Evolutionary conservation across 2,888 invertebrate species (phyloP).

Genomic region (Agrochola lota): DNA sequence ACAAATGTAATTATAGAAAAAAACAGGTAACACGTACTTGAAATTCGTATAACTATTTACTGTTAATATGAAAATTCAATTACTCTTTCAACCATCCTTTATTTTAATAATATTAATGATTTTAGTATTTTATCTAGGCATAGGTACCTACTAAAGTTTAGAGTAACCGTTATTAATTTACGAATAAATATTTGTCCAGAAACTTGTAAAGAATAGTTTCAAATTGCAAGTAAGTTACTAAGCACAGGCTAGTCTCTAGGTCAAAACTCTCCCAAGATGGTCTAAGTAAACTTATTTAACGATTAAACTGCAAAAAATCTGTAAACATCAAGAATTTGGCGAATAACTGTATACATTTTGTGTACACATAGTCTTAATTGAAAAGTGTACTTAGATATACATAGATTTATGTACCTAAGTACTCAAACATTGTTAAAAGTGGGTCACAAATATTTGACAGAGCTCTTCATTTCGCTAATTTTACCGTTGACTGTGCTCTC

Average conservation of each 20-base stretch:
- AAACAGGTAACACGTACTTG: background rate
- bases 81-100: background rate
- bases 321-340: slow-evolving; percentile 23
- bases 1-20: background rate
- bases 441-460: slow-evolving; percentile 66
- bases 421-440: slow-evolving; percentile 60
- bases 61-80: background rate
- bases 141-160: background rate
- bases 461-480: slow-evolving; percentile 64
- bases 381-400: slow-evolving; percentile 54
- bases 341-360: slow-evolving; percentile 37
- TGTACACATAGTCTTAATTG: slow-evolving; percentile 59
- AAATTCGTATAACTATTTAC: background rate
- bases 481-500: slow-evolving; percentile 64
- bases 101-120: background rate
- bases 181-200: slow-evolving; percentile 19
- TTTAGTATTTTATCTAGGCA: background rate
- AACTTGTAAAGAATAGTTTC: slow-evolving; percentile 33
- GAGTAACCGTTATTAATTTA: slow-evolving; percentile 3
- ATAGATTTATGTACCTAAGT: slow-evolving; percentile 46
- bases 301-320: slow-evolving; percentile 29
- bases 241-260: slow-evolving; percentile 29
- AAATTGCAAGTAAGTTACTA: slow-evolving; percentile 41
- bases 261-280: slow-evolving; percentile 32
- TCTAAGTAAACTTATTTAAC: slow-evolving; percentile 36